Percentiles rank a stretch among this genome's conserved stretches.
Evolutionary conservation across 2,113 vertebrate species (phyloP).

Genomic region (Melanerpes formicivorus): DNA sequence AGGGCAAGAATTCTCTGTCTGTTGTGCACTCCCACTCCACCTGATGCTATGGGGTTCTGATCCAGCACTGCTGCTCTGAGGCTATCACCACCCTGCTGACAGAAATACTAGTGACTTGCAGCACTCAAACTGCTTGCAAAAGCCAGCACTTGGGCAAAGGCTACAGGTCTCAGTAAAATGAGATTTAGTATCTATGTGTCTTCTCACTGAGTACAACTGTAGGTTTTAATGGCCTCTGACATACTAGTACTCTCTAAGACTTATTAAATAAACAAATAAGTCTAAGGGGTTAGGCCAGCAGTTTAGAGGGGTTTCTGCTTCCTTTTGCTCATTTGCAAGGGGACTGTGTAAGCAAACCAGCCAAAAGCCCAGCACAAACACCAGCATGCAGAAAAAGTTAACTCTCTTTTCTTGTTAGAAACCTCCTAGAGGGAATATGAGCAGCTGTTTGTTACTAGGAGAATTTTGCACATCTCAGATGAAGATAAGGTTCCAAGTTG

Average conservation of each 20-base stretch:
- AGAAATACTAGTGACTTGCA: background rate
- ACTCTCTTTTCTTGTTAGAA: background rate
- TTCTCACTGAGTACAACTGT: background rate
- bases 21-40: fast-evolving
- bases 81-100: background rate
- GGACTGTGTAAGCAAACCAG: background rate
- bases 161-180: background rate
- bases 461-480: background rate
- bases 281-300: background rate
- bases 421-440: background rate
- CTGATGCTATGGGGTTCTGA: background rate
- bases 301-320: background rate
- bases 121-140: background rate
- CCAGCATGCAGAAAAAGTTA: background rate
- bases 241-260: background rate
- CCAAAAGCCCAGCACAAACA: background rate
- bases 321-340: background rate
- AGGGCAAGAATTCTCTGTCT: background rate
- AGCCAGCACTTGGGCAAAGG: background rate
- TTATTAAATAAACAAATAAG: background rate
- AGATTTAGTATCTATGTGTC: background rate
- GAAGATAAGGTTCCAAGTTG: fast-evolving
- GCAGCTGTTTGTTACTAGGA: background rate
- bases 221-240: background rate
- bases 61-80: background rate